These are phyloP conservation scores for Buceros bicornis DNA, from an alignment of 2,797 vertebrate genomes.

Conservation along the genomic window DNA sequence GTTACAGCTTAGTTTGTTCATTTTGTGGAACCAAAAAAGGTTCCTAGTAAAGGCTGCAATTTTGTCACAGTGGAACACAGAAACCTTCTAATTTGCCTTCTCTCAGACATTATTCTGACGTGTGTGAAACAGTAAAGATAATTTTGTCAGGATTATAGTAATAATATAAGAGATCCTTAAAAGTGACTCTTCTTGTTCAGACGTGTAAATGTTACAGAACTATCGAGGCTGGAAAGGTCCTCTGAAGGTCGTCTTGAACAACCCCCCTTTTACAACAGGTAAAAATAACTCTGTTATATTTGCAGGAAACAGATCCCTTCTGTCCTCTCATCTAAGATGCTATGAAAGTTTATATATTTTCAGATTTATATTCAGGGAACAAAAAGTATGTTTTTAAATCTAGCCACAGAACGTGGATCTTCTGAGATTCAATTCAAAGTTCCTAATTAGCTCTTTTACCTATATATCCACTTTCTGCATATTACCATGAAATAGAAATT, in stretches of 20 bases:
- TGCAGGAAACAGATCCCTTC: background rate
- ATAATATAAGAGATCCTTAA: background rate
- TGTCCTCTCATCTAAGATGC: background rate
- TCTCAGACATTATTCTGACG: background rate
- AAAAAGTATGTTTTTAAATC: background rate
- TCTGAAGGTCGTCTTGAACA: background rate
- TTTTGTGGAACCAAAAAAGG: background rate
- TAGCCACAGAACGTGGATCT: background rate
- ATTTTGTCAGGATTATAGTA: background rate
- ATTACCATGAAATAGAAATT: constrained; percentile 31
- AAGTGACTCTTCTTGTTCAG: background rate
- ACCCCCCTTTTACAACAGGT: background rate
- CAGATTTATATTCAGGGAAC: constrained; percentile 34
- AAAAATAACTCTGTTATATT: background rate
- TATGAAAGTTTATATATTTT: background rate
- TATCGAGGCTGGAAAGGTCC: background rate
- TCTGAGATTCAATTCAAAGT: constrained; percentile 24
- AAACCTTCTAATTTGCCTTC: background rate
- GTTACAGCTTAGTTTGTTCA: background rate
- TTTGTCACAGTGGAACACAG: background rate
- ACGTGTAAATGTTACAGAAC: background rate
- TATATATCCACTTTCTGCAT: constrained; percentile 28
- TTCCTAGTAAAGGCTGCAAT: no score
- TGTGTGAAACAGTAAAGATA: background rate
- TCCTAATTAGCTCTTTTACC: constrained; percentile 57